Evolutionary conservation across 2,888 invertebrate species (phyloP), one percentile per base, ranked within the genome.

Genomic region (Hydrotaea cyrtoneurina): DNA sequence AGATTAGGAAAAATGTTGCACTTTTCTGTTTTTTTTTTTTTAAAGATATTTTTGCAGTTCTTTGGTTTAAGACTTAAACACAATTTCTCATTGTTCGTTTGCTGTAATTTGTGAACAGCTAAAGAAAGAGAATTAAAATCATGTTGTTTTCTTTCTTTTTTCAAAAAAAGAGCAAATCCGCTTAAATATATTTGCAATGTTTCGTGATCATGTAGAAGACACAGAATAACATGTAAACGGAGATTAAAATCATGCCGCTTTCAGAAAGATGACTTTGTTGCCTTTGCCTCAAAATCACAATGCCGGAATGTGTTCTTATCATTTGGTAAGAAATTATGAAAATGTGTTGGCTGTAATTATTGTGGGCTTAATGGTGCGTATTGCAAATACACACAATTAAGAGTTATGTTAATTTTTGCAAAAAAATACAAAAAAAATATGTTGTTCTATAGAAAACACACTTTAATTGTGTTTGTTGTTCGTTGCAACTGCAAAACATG

Each of bases 11-110:
- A 57, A 23, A 59, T 19, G 43, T 46, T 83, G 62, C 36, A 62
- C 74, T 84, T 85, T 80, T 78, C 71, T 83, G n/a, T n/a, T n/a
- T n/a, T n/a, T n/a, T n/a, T n/a, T n/a, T 10, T 46, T 4, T 50
- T 31, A 64, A 46, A 0, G n/a, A 39, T 4, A 39, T 39, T 39
- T 8, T 8, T 13, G 8, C 39, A 39, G 11, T 39, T 39, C 39
- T 39, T 13, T 13, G 11, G 10, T 3, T 10, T 1, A 36, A 75
- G 78, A 85, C 79, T 85, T 78, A 21, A 39, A 10, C 74, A 76
- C 13, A 77, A 76, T 79, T 50, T 36, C 55, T 19, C 23, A 43
- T 55, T 73, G 43, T 73, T 7, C 23, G 13, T 23, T n/a, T 23
- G 19, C 39, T 39, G 39, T 73, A 80, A 80, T 80, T 71, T 78